Evolutionary conservation across 2,888 invertebrate genomes (phyloP).

Genomic region (Platycheirus albimanus): DNA sequence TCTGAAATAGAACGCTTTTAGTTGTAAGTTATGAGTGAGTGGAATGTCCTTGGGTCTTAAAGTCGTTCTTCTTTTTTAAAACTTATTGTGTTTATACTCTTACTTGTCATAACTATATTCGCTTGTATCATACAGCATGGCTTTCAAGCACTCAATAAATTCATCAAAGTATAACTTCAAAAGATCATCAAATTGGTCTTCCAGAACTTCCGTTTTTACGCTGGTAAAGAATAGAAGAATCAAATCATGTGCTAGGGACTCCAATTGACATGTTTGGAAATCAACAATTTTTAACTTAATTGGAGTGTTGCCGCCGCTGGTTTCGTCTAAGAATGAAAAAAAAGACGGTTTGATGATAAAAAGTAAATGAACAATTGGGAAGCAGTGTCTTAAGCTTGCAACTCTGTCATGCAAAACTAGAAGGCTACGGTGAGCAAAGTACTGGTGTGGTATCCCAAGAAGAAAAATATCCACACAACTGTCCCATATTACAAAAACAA

Average conservation of each 20-base stretch:
- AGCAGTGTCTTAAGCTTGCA: too few species aligned
- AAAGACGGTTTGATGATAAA: too few species aligned
- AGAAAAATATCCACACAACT: too few species aligned
- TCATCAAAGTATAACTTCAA: slow-evolving; percentile 84
- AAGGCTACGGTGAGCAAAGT: too few species aligned
- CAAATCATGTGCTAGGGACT: slow-evolving; percentile 84
- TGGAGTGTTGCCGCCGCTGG: slow-evolving; percentile 81
- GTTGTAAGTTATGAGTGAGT: too few species aligned
- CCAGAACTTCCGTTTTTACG: slow-evolving; percentile 82
- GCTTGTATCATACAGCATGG: slow-evolving; percentile 81
- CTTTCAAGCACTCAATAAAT: slow-evolving; percentile 82
- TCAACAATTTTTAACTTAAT: slow-evolving; percentile 85
- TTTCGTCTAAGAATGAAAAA: not conserved
- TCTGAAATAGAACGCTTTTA: slow-evolving; percentile 77
- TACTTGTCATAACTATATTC: slow-evolving; percentile 82
- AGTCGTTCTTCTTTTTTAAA: too few species aligned
- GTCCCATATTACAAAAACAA: too few species aligned
- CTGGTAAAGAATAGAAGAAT: slow-evolving; percentile 85
- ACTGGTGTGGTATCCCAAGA: too few species aligned
- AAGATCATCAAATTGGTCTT: slow-evolving; percentile 83
- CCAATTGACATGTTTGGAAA: slow-evolving; percentile 84
- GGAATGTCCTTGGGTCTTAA: too few species aligned
- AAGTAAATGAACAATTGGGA: too few species aligned
- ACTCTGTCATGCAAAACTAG: too few species aligned
- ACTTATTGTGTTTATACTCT: slow-evolving; percentile 57